A percentile compares a stretch with the other conserved stretches of the same genome.
Evolutionary conservation across 2,113 vertebrate genomes (phyloP).

Genomic region (Verasper variegatus): DNA sequence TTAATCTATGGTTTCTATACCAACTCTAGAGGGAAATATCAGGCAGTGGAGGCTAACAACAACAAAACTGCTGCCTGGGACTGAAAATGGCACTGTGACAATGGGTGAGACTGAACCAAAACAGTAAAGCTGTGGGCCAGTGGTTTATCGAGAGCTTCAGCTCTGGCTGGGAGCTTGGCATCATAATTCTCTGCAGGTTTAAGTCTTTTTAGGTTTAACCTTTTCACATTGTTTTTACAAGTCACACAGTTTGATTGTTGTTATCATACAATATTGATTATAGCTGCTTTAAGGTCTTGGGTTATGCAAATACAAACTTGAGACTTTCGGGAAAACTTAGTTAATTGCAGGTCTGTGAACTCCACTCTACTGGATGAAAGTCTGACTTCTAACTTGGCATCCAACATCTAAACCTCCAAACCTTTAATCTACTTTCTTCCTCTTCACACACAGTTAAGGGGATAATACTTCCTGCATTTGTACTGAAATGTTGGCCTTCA

Average conservation of each 20-base stretch:
- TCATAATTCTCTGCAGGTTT: background rate
- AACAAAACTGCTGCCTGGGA: background rate
- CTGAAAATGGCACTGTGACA: background rate
- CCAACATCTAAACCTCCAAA: background rate
- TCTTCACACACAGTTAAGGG: background rate
- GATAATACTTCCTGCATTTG: background rate
- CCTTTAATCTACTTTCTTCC: background rate
- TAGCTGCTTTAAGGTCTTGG: background rate
- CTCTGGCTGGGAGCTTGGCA: background rate
- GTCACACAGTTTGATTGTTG: background rate
- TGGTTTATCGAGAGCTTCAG: background rate
- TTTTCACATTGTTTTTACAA: background rate
- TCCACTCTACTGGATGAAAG: background rate
- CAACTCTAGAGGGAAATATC: too few relatives aligned
- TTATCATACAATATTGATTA: background rate
- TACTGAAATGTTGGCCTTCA: constrained; percentile 2
- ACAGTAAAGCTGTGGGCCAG: background rate
- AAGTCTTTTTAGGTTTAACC: background rate
- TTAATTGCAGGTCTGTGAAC: background rate
- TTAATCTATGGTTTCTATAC: too few relatives aligned
- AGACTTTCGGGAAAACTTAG: background rate
- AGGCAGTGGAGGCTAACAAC: too few relatives aligned
- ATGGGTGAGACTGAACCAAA: background rate
- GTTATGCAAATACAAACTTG: background rate
- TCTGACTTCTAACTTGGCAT: background rate